Evolutionary conservation across 2,797 vertebrate genomes (phyloP).

Genomic region (Tachyglossus aculeatus): DNA sequence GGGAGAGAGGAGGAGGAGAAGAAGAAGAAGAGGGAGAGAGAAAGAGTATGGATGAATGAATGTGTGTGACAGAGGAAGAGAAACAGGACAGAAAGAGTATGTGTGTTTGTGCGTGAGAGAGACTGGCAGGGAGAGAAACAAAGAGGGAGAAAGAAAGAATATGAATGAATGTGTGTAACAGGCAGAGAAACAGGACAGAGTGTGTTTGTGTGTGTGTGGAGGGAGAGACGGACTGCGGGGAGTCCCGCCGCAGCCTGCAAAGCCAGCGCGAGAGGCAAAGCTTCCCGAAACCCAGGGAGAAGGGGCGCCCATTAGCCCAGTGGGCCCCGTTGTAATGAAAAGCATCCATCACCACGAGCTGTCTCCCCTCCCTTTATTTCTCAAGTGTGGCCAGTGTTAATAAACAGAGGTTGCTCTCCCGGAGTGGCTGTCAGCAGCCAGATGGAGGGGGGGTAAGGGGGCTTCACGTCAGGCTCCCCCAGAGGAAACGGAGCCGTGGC

Average conservation of each 20-base stretch:
- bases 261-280: neutral
- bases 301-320: neutral
- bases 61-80: neutral
- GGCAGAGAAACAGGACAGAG: no score
- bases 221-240: neutral
- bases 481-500: neutral
- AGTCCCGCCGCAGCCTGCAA: neutral
- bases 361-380: neutral
- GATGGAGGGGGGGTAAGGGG: constrained; percentile 1
- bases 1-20: neutral
- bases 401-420: neutral
- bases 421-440: neutral
- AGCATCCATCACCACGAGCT: neutral
- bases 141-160: no score
- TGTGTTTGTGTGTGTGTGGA: neutral
- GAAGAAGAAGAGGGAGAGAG: neutral
- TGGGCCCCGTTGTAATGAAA: constrained; percentile 30
- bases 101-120: no score
- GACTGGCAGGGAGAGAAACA: no score
- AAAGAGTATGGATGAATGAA: neutral
- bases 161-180: neutral
- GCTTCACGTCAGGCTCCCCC: neutral
- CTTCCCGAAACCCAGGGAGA: neutral
- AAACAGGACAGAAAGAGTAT: neutral
- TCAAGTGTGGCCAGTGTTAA: neutral